Conservation (phyloP, 2,888 invertebrate species). For the Ephialtes manifestator region DNA sequence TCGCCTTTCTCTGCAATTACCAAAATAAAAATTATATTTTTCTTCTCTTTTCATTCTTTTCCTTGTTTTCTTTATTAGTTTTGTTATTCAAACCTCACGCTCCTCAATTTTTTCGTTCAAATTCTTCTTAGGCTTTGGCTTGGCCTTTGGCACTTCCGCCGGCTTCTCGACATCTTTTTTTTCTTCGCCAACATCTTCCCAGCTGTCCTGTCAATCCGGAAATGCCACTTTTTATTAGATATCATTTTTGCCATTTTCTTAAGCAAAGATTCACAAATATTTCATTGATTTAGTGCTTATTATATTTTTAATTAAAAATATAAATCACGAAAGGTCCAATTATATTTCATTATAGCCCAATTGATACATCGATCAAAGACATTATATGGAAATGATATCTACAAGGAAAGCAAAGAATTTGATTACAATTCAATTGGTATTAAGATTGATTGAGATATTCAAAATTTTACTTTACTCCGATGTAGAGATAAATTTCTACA, state of each 20-base stretch:
- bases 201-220: constrained; percentile 91
- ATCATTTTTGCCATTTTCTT: not conserved
- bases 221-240: constrained; percentile 34
- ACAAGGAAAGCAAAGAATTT: no score
- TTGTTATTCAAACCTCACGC: constrained; percentile 90
- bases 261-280: not conserved
- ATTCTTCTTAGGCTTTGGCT: constrained; percentile 91
- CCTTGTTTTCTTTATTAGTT: constrained; percentile 15
- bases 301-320: not conserved
- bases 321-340: not conserved
- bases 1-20: constrained; percentile 87
- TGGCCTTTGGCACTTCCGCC: constrained; percentile 88
- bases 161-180: constrained; percentile 92
- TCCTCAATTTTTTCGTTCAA: constrained; percentile 94
- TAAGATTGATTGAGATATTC: no score
- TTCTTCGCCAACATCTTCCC: constrained; percentile 97
- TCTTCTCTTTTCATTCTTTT: not conserved
- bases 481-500: no score
- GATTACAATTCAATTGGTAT: no score
- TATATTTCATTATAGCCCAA: not conserved
- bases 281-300: not conserved
- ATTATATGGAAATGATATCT: no score
- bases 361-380: not conserved
- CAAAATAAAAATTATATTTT: not conserved
- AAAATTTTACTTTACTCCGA: no score